Evolutionary conservation across 2,113 vertebrate genomes (phyloP).

Genomic region (Columbina picui): DNA sequence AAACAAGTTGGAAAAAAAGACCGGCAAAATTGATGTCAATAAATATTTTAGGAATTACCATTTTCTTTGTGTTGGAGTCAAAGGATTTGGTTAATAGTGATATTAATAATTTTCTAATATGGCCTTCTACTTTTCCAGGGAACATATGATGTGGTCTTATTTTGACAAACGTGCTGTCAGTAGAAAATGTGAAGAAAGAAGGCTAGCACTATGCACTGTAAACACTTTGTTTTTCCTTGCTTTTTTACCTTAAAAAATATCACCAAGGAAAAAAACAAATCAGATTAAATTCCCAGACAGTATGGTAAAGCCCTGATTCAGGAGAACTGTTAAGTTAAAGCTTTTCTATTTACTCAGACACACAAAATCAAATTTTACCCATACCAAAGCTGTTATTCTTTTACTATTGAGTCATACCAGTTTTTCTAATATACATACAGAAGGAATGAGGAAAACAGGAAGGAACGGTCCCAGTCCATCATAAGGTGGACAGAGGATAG

Average conservation of each 20-base stretch:
- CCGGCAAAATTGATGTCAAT: neutral
- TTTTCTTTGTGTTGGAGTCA: neutral
- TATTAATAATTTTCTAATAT: slow-evolving; percentile 38
- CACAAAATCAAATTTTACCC: neutral
- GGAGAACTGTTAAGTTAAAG: neutral
- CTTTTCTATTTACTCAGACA: neutral
- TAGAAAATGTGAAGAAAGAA: slow-evolving; percentile 17
- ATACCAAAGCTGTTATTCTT: neutral
- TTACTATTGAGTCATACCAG: neutral
- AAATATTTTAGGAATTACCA: slow-evolving; percentile 13
- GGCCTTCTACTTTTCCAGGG: neutral
- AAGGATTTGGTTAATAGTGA: slow-evolving; percentile 16
- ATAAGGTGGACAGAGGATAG: neutral
- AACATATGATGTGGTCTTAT: neutral
- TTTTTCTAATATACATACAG: neutral
- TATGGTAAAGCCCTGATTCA: neutral
- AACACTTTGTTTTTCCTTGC: neutral
- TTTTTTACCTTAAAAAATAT: slow-evolving; percentile 15
- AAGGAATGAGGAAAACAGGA: neutral
- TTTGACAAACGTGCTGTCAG: neutral
- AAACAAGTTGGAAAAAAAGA: neutral
- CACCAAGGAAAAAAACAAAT: neutral
- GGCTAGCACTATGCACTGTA: neutral
- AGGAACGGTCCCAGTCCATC: neutral
- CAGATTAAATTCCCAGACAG: neutral